Base-by-base conservation (phyloP, 23 tunicate species). In the Trididemnum miniatum region DNA sequence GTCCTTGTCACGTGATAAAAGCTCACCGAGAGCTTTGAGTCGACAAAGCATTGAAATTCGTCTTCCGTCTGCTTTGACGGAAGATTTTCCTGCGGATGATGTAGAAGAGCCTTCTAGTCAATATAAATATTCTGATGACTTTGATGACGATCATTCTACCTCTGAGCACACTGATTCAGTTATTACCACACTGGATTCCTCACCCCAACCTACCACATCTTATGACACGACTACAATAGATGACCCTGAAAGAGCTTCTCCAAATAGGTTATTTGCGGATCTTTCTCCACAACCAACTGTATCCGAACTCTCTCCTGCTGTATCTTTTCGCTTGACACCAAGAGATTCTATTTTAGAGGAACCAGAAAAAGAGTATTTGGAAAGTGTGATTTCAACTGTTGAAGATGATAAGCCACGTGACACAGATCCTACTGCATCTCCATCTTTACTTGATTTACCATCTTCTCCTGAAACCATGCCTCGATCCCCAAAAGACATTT, bases 21-120 rank as follows among this genome's bases (percentile, higher is more conserved):
- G 71, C 49, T 80, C 85, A 26, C 85, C 86, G 29, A 62, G 86
- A 80, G 82, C 71, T 27, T 65, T 49, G 63, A 80, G 86, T 59
- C 59, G 93, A 35, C 93, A 88, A 76, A 88, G 93, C 32, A 88
- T 88, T 65, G 93, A 88, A 36, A 88, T 88, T 67, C 75, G 76
- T 5, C 59, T 88, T 40, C 93, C 93, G 23, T 84, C 64, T 40
- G 93, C 87, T 34, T 31, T 39, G 28, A 31, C 64, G 34, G 86
- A 87, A 1, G 35, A 85, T 9, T 25, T 24, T 4, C 5, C 51
- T 22, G 88, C 75, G 25, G 23, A 9, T 31, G 30, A 37, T 12
- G 31, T 7, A 51, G 52, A 35, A 31, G 81, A 77, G 33, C 0
- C 50, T 25, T 37, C 81, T 34, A 59, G 49, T 9, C 73, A 49